phyloP scores from a whole-genome alignment of 1,140 invertebrate species.

The Magallana ariakensis region DNA sequence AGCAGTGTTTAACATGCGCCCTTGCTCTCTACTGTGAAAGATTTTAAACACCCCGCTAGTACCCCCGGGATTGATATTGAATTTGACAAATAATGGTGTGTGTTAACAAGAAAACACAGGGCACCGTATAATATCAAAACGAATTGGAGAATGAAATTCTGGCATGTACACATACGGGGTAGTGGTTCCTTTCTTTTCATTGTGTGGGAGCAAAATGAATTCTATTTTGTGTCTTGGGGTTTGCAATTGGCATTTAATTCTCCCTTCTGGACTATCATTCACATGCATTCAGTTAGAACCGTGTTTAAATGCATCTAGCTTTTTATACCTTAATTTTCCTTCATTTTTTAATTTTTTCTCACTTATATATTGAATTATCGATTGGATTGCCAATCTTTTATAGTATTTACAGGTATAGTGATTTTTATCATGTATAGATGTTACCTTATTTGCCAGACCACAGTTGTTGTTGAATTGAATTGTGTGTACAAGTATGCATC shows the following conservation, averaged over 20 bases:
- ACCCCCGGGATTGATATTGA: background rate
- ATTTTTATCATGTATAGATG: too few species aligned
- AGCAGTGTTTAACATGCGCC: too few species aligned
- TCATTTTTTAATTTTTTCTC: too few species aligned
- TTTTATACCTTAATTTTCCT: too few species aligned
- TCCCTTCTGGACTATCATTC: background rate
- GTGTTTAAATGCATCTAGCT: too few species aligned
- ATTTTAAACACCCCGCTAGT: conserved; percentile 2
- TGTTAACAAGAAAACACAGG: background rate
- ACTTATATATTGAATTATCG: too few species aligned
- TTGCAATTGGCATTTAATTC: background rate
- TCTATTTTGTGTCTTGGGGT: background rate
- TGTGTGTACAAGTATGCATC: too few species aligned
- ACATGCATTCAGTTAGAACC: conserved; percentile 17
- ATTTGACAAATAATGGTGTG: background rate
- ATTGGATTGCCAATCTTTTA: too few species aligned
- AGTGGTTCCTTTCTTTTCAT: conserved; percentile 10
- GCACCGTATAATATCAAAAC: background rate
- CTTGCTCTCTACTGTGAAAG: background rate
- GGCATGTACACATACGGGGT: conserved; percentile 14
- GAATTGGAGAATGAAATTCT: background rate
- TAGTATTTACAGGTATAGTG: too few species aligned
- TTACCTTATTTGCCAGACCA: too few species aligned
- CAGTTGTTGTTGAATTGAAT: too few species aligned
- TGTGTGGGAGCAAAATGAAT: background rate